phyloP scores from a whole-genome alignment of 2,113 vertebrate species.

The Isichthys henryi region DNA sequence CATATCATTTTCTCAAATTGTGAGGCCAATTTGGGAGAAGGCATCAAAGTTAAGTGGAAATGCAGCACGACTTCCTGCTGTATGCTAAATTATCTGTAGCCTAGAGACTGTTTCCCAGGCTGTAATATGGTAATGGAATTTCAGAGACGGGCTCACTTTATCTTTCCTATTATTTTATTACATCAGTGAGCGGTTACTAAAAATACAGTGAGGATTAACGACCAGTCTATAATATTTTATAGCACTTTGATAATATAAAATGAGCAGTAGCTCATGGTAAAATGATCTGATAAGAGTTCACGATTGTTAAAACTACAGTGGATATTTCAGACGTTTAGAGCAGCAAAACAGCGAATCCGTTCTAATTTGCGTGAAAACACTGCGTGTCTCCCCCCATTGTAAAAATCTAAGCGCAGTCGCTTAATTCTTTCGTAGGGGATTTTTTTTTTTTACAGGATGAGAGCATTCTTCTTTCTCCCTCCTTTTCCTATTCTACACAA shows the following conservation, averaged over 20 bases:
- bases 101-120: conserved; percentile 47
- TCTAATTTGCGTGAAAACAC: conserved; percentile 45
- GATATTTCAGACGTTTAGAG: conserved; percentile 42
- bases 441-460: conserved; percentile 54
- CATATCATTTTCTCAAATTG: conserved; percentile 12
- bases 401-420: conserved; percentile 29
- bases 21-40: conserved; percentile 6
- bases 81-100: conserved; percentile 29
- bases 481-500: conserved; percentile 85
- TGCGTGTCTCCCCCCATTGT: conserved; percentile 36
- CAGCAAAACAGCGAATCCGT: conserved; percentile 40
- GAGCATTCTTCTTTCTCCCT: conserved; percentile 38
- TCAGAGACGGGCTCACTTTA: conserved; percentile 51
- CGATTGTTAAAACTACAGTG: conserved; percentile 43
- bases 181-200: conserved; percentile 65
- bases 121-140: conserved; percentile 52
- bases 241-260: conserved; percentile 60
- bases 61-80: conserved; percentile 1
- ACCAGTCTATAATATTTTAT: conserved; percentile 53
- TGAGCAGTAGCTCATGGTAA: conserved; percentile 52
- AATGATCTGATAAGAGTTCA: conserved; percentile 52
- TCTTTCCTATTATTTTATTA: conserved; percentile 64
- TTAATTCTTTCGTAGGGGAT: conserved; percentile 54
- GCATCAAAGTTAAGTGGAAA: conserved; percentile 17
- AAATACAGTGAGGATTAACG: conserved; percentile 65